Base-by-base conservation (phyloP, 2,888 invertebrate genomes). In the Strigamia crassipes region DNA sequence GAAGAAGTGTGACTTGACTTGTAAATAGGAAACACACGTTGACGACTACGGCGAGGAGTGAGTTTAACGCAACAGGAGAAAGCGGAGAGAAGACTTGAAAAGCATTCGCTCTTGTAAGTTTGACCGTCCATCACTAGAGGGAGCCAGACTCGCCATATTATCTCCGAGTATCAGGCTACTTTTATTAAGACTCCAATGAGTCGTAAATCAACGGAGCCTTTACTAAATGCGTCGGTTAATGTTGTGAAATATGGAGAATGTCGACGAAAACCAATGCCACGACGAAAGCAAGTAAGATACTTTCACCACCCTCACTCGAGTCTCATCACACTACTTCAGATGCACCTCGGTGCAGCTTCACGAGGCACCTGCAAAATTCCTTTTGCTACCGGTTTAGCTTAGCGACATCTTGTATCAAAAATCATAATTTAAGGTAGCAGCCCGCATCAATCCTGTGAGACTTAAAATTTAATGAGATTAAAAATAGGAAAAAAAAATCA, bases 171-270 rank as follows among this genome's bases (percentile, higher is more conserved):
- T 81, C 81, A 81, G 81, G 81, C 66, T 66, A 81, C 81, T 81
- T 81, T 81, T 81, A 81, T 81, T 81, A 81, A 81, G 81, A 81
- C 81, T 81, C 81, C 61, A 81, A 66, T 81, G 81, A 81, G 81
- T 81, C 27, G 61, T 81, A 81, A 81, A 81, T 81, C 81, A 61
- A 31, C 18, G 18, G 66, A 34, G 61, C 61, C 80, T 78, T 73
- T 31, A 27, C 79, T 81, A 81, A 81, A 81, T 81, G 81, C 61
- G 41, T n/a, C 81, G 81, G 61, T 81, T 81, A 81, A 81, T 81
- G 66, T 66, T 81, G 81, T 81, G 66, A 81, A 81, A 66, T 81
- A 81, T 81, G 81, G 81, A 31, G 18, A 21, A 31, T 13, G 51
- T 80, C 80, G 51, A 56, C 80, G 51, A 80, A 80, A 73, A 51